These are phyloP conservation scores for Neosilurus hyrtlii DNA, from an alignment of 2,797 vertebrate genomes.

Conservation along the genomic window DNA sequence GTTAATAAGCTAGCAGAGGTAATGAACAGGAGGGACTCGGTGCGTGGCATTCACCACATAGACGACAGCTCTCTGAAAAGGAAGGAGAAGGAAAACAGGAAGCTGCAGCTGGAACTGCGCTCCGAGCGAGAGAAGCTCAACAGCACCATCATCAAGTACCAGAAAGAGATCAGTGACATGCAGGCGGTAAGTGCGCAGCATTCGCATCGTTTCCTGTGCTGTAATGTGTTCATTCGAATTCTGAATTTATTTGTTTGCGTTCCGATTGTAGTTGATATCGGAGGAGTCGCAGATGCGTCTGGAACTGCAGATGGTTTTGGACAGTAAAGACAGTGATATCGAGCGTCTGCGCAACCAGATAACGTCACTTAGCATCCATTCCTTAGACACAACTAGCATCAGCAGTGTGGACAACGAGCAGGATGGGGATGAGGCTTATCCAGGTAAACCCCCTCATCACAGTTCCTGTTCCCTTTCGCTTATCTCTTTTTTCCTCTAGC, in stretches of 20 bases:
- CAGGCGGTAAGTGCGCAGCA: constrained; percentile 83
- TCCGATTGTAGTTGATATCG: constrained; percentile 77
- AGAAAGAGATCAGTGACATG: constrained; percentile 96
- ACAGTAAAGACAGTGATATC: constrained; percentile 97
- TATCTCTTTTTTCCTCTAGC: background rate
- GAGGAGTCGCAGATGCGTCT: constrained; percentile 90
- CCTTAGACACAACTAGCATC: constrained; percentile 88
- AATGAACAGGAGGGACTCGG: constrained; percentile 86
- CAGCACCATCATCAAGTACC: constrained; percentile 91
- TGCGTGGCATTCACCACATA: constrained; percentile 68
- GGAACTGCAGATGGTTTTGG: constrained; percentile 94
- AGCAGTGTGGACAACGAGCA: constrained; percentile 84
- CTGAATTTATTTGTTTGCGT: background rate
- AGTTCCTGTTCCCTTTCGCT: background rate
- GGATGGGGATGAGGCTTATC: constrained; percentile 86
- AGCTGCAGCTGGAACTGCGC: constrained; percentile 89
- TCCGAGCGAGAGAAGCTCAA: constrained; percentile 87
- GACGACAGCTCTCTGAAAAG: constrained; percentile 85
- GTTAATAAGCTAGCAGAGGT: constrained; percentile 96
- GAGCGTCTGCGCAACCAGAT: constrained; percentile 93
- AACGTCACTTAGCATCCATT: constrained; percentile 85
- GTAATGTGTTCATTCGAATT: background rate
- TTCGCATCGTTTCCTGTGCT: background rate
- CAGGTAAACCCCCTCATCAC: constrained; percentile 73
- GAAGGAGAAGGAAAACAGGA: constrained; percentile 94